Base-by-base conservation (phyloP, 2,797 vertebrate genomes). In the Cirrhinus molitorella region DNA sequence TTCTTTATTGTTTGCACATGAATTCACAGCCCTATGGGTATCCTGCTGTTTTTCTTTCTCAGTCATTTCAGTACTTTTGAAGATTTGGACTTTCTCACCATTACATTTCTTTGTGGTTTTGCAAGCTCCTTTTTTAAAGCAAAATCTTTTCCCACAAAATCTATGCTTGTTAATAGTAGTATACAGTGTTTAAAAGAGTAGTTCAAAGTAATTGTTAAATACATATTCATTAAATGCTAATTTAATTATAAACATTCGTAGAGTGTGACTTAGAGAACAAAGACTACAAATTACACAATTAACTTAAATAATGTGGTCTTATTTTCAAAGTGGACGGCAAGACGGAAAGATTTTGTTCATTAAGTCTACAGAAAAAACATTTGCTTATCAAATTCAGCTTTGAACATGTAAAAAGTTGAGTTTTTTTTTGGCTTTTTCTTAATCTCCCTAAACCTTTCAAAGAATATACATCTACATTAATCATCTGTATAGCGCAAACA, bases 1-100 rank as follows among this genome's bases (percentile, higher is more conserved):
- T 65, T 73, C 67, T 73, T 67, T 83, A 75, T 67, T 79, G 81
- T 70, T 78, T 84, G 28, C 53, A n/a, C 79, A 76, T 79, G 63
- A 70, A 79, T 75, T 83, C 81, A 79, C 78, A 81, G 72, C 85
- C 77, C 71, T 49, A 63, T 37, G 49, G 45, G 67, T 43, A 68
- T 73, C 65, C 65, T 76, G 61, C 49, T 83, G 81, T 68, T 68
- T 59, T 81, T 80, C 65, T 83, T 68, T 74, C 17, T 70, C 37
- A 47, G 66, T 40, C 37, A 28, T 51, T 43, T 85, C 47, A 31
- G 19, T 66, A 73, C 57, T 75, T 43, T 47, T 16, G 5, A 59
- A 75, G 28, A 84, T 75, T 70, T 40, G 57, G 34, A 68, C 70
- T 67, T 81, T 76, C 61, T 53, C 17, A 12, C 66, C 43, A 51